Base-by-base conservation (phyloP, 2,797 vertebrate genomes). In the Enteromius fasciolatus region DNA sequence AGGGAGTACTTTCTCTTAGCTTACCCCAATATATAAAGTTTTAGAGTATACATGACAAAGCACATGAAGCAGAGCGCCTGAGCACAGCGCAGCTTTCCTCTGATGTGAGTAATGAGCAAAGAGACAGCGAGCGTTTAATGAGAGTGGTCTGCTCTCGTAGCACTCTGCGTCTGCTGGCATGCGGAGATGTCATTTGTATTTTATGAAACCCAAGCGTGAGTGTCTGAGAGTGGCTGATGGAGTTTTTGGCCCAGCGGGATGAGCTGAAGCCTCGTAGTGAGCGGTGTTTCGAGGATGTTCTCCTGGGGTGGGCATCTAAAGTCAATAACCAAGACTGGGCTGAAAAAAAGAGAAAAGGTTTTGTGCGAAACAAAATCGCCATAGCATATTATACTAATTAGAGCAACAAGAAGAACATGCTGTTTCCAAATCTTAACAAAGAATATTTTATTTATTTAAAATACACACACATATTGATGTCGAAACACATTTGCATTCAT, bases 131-230 rank as follows among this genome's bases (percentile, higher is more conserved):
- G 69, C 92, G 88, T 94, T 92, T 94, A 89, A 90, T 91, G 91
- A 90, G 91, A 81, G 78, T 89, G 91, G 89, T 83, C 87, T 59
- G 88, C 84, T 87, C 78, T 86, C 88, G 88, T 91, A 92, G 93
- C 86, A 85, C 90, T 90, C 90, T 90, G 90, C 91, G 93, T 93
- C 91, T 92, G 91, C 67, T 90, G 86, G 85, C 92, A 91, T 92
- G 91, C 89, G 88, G 92, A 87, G 86, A 90, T 93, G 90, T 93
- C 92, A 94, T 94, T 91, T 93, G 89, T 91, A 91, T 92, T 91
- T 90, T 87, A 89, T 90, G 88, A 92, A 93, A 89, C 78, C 88
- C 84, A 83, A 87, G 91, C 89, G 92, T 44, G 17, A 91, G 90
- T 81, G 87, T 86, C 81, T 89, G 88, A 92, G 89, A 88, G 89